These are phyloP conservation scores for Eupelmus urozonus DNA, from an alignment of 2,888 invertebrate species.

Conservation along the genomic window DNA sequence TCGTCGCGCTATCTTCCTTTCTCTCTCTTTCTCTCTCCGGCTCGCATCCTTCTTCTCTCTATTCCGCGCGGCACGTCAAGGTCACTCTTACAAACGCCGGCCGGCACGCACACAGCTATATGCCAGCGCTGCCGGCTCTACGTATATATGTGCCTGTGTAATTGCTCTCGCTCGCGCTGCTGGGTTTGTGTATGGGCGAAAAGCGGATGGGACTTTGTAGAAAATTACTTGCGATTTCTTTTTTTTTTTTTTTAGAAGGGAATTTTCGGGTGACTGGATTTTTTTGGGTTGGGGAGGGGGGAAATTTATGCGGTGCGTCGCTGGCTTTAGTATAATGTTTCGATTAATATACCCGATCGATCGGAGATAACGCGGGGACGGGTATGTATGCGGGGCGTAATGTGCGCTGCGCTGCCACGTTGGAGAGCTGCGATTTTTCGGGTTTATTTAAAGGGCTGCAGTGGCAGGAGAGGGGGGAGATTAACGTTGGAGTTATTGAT, in stretches of 20 bases:
- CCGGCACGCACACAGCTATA: too few species aligned
- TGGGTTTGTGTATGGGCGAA: not conserved
- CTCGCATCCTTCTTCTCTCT: slow-evolving; percentile 35
- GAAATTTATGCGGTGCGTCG: slow-evolving; percentile 30
- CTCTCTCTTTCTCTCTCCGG: too few species aligned
- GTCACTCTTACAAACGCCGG: slow-evolving; percentile 68
- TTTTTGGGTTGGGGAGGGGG: not conserved
- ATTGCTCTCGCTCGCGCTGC: slow-evolving; percentile 36
- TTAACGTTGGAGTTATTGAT: too few species aligned
- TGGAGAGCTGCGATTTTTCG: too few species aligned
- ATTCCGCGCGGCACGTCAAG: slow-evolving; percentile 63
- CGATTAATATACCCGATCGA: slow-evolving; percentile 35
- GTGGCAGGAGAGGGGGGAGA: too few species aligned
- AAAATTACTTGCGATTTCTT: slow-evolving; percentile 19
- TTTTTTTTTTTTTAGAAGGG: slow-evolving; percentile 24
- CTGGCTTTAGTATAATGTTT: slow-evolving; percentile 25
- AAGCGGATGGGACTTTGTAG: slow-evolving; percentile 15
- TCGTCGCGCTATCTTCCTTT: not conserved
- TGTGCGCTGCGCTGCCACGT: too few species aligned
- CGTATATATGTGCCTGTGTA: too few species aligned
- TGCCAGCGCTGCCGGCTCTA: slow-evolving; percentile 34
- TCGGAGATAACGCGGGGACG: slow-evolving; percentile 36
- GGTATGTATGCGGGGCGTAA: not conserved
- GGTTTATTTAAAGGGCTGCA: not conserved
- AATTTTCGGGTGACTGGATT: slow-evolving; percentile 42